Evolutionary conservation across 2,113 vertebrate genomes (phyloP).

Genomic region (Chiloscyllium plagiosum): DNA sequence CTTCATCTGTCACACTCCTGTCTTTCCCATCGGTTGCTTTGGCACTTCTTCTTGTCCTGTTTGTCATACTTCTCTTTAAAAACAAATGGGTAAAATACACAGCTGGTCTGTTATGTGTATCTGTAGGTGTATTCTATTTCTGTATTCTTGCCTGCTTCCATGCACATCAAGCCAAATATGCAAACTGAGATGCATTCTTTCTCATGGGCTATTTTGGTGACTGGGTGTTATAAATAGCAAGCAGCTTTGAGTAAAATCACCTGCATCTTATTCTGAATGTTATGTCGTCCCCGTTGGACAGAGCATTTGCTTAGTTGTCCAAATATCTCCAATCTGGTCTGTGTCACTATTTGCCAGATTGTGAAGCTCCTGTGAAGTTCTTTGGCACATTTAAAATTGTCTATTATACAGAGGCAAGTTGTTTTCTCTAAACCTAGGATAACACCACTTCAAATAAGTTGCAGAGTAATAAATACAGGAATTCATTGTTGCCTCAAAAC

Average conservation of each 20-base stretch:
- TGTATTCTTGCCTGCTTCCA: neutral
- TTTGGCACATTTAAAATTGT: neutral
- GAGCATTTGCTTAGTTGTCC: neutral
- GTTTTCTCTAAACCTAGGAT: neutral
- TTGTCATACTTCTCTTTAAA: no score
- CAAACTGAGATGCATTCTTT: neutral
- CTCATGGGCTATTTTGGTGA: neutral
- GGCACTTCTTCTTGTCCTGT: no score
- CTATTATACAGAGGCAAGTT: neutral
- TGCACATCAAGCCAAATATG: neutral
- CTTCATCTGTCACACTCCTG: no score
- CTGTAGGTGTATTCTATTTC: neutral
- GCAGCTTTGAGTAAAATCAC: neutral
- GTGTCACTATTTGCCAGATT: neutral
- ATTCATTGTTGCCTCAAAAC: neutral
- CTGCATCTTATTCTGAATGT: neutral
- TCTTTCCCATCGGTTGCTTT: no score
- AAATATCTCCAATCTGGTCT: neutral
- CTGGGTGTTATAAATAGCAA: neutral
- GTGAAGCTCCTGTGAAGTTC: neutral
- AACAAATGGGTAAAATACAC: neutral
- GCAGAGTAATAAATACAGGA: neutral
- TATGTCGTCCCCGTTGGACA: neutral
- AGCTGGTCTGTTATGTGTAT: neutral
- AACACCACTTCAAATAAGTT: neutral